phyloP scores from a whole-genome alignment of 2,888 invertebrate genomes.

The Hyalella azteca region DNA sequence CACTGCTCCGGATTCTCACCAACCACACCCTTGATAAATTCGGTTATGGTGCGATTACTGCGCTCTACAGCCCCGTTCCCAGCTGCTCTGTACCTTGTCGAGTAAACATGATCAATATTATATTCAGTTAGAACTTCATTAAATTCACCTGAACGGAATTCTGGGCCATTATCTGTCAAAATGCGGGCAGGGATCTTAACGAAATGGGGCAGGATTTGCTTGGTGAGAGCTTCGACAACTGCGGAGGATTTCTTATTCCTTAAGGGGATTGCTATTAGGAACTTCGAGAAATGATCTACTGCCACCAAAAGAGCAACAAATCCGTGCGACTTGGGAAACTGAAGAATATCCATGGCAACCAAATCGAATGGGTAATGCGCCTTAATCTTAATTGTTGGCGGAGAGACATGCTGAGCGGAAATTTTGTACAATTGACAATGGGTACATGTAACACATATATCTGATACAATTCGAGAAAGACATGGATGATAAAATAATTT shows the following conservation, averaged over 20 bases:
- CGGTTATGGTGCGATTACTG: not conserved
- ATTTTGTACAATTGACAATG: not conserved
- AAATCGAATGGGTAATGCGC: not conserved
- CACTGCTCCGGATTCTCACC: not conserved
- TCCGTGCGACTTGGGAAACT: not conserved
- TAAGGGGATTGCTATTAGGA: not conserved
- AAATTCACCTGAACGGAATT: not conserved
- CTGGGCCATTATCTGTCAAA: not conserved
- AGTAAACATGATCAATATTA: not conserved
- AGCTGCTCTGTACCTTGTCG: not conserved
- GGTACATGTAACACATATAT: not conserved
- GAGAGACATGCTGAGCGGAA: not conserved
- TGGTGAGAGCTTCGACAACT: not conserved
- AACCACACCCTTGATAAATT: not conserved
- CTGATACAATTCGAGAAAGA: not conserved
- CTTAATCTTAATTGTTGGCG: not conserved
- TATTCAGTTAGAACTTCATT: not conserved
- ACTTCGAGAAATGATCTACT: not conserved
- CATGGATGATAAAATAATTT: not conserved
- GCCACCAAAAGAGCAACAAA: not conserved
- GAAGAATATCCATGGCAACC: not conserved
- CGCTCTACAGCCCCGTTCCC: not conserved
- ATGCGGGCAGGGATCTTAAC: not conserved
- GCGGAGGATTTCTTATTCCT: not conserved
- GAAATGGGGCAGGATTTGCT: not conserved